Evolutionary conservation across 2,113 vertebrate genomes (phyloP), one percentile per base, ranked within the genome.

Genomic region (Microcebus lehilahytsara): DNA sequence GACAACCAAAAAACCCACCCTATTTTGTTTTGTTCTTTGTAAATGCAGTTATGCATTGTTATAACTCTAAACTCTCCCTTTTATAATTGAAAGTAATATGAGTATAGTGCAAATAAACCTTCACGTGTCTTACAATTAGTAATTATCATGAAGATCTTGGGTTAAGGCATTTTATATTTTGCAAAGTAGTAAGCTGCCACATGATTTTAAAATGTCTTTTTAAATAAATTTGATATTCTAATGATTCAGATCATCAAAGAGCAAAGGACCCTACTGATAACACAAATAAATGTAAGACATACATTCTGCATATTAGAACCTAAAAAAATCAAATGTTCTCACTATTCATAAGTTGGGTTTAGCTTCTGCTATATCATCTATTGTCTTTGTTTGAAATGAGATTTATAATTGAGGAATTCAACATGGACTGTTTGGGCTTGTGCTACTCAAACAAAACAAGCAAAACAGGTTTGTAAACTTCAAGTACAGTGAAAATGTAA

Each of bases 131-230:
- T 84, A 53, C 11, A 51, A 34, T 92, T 92, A 95, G 75, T 32
- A 81, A 77, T 89, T 93, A 46, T 85, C 72, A 58, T 69, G 27
- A 91, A 75, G 56, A 49, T 89, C 27, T 34, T 85, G 12, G 27
- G 49, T 91, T 86, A 87, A 72, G 72, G 81, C 30, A 34, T 93
- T 94, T 97, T 88, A 72, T 85, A 66, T 84, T 96, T 93, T 93
- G 32, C 56, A 87, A 60, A 58, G 25, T 71, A 22, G 30, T 64
- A 79, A 96, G 30, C 11, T 78, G 6, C 81, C 74, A 51, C 20
- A 11, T 83, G 20, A 83, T 53, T 90, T 86, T 78, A 9, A 58
- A 62, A 2, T 42, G 77, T 78, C 25, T 85, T 92, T 95, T 88
- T 40, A 69, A 84, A 80, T 72, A 91, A 72, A 91, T 53, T 85